These are phyloP conservation scores for Sisor rabdophorus DNA, from an alignment of 2,113 vertebrate species.

Conservation along the genomic window DNA sequence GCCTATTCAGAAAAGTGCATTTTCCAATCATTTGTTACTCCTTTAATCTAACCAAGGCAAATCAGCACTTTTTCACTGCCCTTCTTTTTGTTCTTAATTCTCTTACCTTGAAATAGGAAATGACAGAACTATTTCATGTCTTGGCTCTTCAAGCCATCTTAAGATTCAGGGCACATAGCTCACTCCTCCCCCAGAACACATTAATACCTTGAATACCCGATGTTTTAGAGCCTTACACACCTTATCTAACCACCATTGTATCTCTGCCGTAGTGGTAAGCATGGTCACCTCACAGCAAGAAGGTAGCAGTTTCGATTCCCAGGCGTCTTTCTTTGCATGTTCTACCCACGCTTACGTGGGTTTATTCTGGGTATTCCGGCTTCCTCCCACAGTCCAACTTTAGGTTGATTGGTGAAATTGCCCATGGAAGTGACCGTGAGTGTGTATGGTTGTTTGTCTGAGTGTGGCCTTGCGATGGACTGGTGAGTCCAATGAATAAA, in stretches of 20 bases:
- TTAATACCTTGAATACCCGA: constrained; percentile 42
- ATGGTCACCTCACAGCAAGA: too few relatives aligned
- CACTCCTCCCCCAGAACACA: constrained; percentile 13
- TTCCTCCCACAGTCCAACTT: too few relatives aligned
- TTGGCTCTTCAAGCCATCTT: constrained; percentile 7
- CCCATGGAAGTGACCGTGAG: too few relatives aligned
- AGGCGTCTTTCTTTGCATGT: too few relatives aligned
- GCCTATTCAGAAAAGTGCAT: background rate
- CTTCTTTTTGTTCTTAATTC: background rate
- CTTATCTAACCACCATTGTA: background rate
- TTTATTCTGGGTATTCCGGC: too few relatives aligned
- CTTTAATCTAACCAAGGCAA: background rate
- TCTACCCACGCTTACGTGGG: too few relatives aligned
- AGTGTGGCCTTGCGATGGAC: too few relatives aligned
- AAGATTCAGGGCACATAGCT: constrained; percentile 16
- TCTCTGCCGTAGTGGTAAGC: too few relatives aligned
- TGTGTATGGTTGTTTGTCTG: too few relatives aligned
- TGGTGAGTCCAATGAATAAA: too few relatives aligned
- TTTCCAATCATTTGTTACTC: background rate
- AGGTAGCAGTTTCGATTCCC: too few relatives aligned
- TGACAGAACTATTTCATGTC: background rate
- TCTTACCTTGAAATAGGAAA: background rate
- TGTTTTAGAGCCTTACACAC: constrained; percentile 7
- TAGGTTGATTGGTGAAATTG: too few relatives aligned
- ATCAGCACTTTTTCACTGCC: background rate